phyloP scores from a whole-genome alignment of 2,797 vertebrate species.

The Tadarida brasiliensis region DNA sequence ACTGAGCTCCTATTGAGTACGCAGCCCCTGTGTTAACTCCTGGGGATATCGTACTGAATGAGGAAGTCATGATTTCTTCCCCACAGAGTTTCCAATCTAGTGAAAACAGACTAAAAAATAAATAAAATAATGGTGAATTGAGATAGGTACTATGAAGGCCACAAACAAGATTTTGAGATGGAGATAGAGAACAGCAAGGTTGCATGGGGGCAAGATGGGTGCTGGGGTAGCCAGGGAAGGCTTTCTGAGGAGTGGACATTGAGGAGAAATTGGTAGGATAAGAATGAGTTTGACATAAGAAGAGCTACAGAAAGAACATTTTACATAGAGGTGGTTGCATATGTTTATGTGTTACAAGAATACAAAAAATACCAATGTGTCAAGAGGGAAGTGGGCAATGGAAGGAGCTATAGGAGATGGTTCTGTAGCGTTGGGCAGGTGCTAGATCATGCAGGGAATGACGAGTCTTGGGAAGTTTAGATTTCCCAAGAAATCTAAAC shows the following conservation, averaged over 20 bases:
- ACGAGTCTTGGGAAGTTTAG: not conserved
- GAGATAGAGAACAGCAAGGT: not conserved
- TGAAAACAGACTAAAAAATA: not conserved
- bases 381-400: not conserved
- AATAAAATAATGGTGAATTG: constrained; percentile 11
- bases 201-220: not conserved
- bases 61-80: not conserved
- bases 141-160: not conserved
- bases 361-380: not conserved
- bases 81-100: not conserved
- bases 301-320: not conserved
- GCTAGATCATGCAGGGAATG: not conserved
- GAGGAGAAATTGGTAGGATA: constrained; percentile 14
- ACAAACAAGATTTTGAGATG: not conserved
- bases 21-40: not conserved
- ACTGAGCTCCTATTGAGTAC: not conserved
- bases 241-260: not conserved
- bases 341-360: not conserved
- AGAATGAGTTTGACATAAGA: not conserved
- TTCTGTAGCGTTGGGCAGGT: not conserved
- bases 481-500: too few relatives aligned
- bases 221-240: not conserved
- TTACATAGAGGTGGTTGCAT: not conserved
- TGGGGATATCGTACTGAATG: not conserved
- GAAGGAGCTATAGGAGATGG: not conserved